phyloP scores from a whole-genome alignment of 1,140 invertebrate genomes.

The Anastrepha obliqua region DNA sequence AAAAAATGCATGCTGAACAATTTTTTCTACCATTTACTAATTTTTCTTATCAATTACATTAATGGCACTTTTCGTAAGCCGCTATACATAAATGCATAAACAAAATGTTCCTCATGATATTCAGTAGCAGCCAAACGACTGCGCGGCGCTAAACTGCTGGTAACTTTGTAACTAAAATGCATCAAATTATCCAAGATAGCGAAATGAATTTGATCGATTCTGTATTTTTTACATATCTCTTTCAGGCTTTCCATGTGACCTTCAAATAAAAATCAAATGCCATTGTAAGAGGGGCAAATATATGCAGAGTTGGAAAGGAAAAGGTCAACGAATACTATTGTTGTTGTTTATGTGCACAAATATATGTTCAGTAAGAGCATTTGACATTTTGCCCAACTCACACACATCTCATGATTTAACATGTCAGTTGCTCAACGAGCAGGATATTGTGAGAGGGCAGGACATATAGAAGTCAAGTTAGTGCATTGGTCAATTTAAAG shows the following conservation, averaged over 20 bases:
- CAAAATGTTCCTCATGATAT: neutral
- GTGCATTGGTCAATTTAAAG: constrained; percentile 15
- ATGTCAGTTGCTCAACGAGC: constrained; percentile 15
- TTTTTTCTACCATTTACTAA: neutral
- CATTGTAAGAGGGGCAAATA: too few species aligned
- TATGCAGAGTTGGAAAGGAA: too few species aligned
- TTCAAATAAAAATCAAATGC: too few species aligned
- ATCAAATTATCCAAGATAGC: neutral
- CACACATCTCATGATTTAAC: neutral
- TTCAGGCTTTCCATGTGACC: too few species aligned
- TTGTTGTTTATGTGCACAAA: too few species aligned
- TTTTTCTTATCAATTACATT: constrained; percentile 45
- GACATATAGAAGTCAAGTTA: neutral
- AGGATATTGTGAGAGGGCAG: constrained; percentile 27
- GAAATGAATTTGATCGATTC: neutral
- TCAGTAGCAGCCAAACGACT: too few species aligned
- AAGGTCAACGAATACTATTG: too few species aligned
- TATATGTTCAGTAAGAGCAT: too few species aligned
- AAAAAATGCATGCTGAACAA: neutral
- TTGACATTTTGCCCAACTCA: neutral
- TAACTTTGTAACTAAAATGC: too few species aligned
- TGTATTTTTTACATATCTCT: too few species aligned
- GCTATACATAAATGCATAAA: neutral
- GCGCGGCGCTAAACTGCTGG: too few species aligned
- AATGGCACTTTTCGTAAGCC: neutral